Percentiles rank a stretch among this genome's conserved stretches.
Conservation (phyloP, 2,113 vertebrate genomes). For the Paraplagusia blochii region DNA sequence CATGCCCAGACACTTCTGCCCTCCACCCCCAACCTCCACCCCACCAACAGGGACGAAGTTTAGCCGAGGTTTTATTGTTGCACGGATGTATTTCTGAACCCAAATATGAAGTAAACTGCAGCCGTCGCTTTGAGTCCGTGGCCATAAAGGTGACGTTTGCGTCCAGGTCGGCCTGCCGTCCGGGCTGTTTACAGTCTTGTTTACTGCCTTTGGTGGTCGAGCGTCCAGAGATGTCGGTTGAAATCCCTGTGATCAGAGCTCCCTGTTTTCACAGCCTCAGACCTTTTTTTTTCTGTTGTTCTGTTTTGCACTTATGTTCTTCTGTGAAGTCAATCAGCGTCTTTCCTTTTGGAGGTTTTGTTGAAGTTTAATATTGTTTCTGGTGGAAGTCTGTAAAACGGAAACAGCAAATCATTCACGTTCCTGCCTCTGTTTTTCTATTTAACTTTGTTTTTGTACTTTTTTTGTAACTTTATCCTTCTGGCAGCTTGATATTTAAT, state of each 20-base stretch:
- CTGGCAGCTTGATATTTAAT: constrained; percentile 56
- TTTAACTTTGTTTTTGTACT: constrained; percentile 41
- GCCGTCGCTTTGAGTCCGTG: too few species aligned
- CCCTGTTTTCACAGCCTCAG: neutral
- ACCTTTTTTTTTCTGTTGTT: neutral
- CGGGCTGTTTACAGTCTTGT: too few species aligned
- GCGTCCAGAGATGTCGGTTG: neutral
- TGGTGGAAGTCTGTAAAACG: neutral
- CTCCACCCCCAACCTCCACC: neutral
- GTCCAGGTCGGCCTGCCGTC: too few species aligned
- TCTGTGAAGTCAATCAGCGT: constrained; percentile 25
- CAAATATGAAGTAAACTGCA: too few species aligned
- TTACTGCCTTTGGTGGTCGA: too few species aligned
- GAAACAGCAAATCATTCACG: neutral
- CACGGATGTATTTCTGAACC: neutral
- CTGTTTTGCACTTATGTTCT: constrained; percentile 30
- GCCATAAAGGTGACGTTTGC: too few species aligned
- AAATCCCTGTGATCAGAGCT: constrained; percentile 32
- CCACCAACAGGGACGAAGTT: neutral
- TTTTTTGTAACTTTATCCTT: constrained; percentile 37
- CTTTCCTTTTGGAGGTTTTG: constrained; percentile 13
- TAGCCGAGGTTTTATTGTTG: neutral
- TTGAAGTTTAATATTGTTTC: constrained; percentile 12
- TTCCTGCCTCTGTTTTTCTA: constrained; percentile 32
- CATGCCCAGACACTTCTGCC: neutral